A percentile compares a stretch with the other conserved stretches of the same genome.
These are phyloP conservation scores for Enteromius unitaeniatus DNA, from an alignment of 2,797 vertebrate species.

Conservation along the genomic window DNA sequence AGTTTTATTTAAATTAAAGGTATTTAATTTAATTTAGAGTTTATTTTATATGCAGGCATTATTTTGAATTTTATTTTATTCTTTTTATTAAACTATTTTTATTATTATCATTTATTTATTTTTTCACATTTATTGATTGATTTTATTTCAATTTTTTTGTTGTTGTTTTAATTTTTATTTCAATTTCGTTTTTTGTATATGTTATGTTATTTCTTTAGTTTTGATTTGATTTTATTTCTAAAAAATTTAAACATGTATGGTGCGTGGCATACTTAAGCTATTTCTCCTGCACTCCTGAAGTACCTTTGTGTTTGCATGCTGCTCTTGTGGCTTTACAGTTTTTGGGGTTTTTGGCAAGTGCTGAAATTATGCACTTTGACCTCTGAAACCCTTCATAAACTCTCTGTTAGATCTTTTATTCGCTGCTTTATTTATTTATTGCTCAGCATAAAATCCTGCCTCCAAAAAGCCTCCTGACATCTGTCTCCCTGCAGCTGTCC, in stretches of 20 bases:
- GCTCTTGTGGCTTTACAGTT: not conserved
- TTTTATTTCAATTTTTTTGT: not conserved
- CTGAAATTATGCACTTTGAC: constrained; percentile 70
- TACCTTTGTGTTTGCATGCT: not conserved
- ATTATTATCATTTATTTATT: not conserved
- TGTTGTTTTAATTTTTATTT: not conserved
- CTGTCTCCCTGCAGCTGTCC: constrained; percentile 75
- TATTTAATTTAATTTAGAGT: not conserved
- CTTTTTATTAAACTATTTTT: not conserved
- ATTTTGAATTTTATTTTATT: not conserved
- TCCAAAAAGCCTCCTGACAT: constrained; percentile 79
- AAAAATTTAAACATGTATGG: not conserved
- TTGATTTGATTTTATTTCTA: not conserved
- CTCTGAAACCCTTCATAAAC: constrained; percentile 74
- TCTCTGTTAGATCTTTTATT: constrained; percentile 71
- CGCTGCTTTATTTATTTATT: constrained; percentile 41
- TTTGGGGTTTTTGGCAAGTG: constrained; percentile 68
- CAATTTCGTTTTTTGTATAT: not conserved
- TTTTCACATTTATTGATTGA: not conserved
- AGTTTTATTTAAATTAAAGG: too few relatives aligned
- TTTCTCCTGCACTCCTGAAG: not conserved
- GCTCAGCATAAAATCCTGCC: constrained; percentile 69
- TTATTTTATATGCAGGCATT: not conserved
- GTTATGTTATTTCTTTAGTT: not conserved
- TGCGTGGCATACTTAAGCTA: not conserved